Percentiles rank a stretch among this genome's conserved stretches.
Conservation (phyloP, 2,888 invertebrate species). For the Synanthedon andrenaeformis region DNA sequence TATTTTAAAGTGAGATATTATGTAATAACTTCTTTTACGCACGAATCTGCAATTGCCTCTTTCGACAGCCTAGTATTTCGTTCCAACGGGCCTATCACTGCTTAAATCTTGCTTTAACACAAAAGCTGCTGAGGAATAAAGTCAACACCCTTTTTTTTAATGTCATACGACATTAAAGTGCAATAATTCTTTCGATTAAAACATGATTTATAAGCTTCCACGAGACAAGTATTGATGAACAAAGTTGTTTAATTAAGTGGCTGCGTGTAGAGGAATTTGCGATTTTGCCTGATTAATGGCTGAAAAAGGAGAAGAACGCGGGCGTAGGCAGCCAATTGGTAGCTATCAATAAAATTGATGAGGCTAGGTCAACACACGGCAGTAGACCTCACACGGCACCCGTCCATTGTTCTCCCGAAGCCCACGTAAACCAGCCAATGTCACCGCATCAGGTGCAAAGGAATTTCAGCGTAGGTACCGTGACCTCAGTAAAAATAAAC, state of each 20-base stretch:
- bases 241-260: not conserved
- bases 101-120: too few relatives aligned
- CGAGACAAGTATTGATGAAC: not conserved
- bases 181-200: not conserved
- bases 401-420: constrained; percentile 5
- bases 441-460: constrained; percentile 13
- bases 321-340: constrained; percentile 9
- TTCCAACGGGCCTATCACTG: too few relatives aligned
- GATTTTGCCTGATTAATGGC: not conserved
- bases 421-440: constrained; percentile 10
- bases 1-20: too few relatives aligned
- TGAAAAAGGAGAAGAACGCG: constrained; percentile 10
- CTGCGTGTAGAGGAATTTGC: not conserved
- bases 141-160: not conserved
- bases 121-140: not conserved
- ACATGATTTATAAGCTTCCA: not conserved
- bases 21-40: too few relatives aligned
- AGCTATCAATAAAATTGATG: not conserved
- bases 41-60: too few relatives aligned
- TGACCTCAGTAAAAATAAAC: constrained; percentile 42
- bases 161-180: not conserved
- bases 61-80: too few relatives aligned
- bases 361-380: constrained; percentile 3
- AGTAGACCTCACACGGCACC: not conserved
- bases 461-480: constrained; percentile 40